Percentiles rank a stretch among this genome's conserved stretches.
Evolutionary conservation across 1,140 invertebrate species (phyloP).

Genomic region (Rhynchophorus ferrugineus): DNA sequence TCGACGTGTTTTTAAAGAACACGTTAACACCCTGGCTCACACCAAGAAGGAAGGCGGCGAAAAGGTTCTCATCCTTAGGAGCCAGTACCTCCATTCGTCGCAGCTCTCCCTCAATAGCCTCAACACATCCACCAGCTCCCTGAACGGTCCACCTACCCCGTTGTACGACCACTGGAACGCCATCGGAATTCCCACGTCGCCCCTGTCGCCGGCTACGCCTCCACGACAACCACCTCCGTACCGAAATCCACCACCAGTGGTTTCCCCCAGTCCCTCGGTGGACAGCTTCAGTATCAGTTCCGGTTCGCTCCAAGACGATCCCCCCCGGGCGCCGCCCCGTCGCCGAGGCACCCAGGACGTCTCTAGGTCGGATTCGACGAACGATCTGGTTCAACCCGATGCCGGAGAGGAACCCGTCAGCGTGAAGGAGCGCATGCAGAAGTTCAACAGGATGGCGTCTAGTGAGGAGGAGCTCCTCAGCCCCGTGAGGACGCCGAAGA

Average conservation of each 20-base stretch:
- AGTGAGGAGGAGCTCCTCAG: conserved; percentile 60
- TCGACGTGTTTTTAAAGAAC: conserved; percentile 79
- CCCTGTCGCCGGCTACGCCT: conserved; percentile 31
- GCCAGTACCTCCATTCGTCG: conserved; percentile 50
- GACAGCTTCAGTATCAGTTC: conserved; percentile 35
- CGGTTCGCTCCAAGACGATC: conserved; percentile 29
- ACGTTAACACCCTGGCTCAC: conserved; percentile 79
- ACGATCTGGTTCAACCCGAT: not conserved
- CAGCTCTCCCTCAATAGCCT: conserved; percentile 9
- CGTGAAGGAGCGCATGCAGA: conserved; percentile 85
- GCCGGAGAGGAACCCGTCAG: conserved; percentile 52
- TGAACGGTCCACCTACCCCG: conserved; percentile 9
- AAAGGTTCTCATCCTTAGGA: conserved; percentile 76
- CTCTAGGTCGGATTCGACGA: conserved; percentile 6
- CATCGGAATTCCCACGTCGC: conserved; percentile 36
- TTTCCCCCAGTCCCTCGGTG: conserved; percentile 27
- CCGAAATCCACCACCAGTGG: conserved; percentile 54
- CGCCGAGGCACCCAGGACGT: conserved; percentile 16
- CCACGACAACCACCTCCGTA: conserved; percentile 56
- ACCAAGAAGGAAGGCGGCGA: conserved; percentile 75
- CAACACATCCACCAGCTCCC: conserved; percentile 9
- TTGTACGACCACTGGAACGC: conserved; percentile 42
- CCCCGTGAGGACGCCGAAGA: conserved; percentile 48
- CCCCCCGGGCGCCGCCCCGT: conserved; percentile 40
- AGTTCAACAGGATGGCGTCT: conserved; percentile 85